Base-by-base conservation (phyloP, 1,140 invertebrate genomes). In the Propsilocerus akamusi region DNA sequence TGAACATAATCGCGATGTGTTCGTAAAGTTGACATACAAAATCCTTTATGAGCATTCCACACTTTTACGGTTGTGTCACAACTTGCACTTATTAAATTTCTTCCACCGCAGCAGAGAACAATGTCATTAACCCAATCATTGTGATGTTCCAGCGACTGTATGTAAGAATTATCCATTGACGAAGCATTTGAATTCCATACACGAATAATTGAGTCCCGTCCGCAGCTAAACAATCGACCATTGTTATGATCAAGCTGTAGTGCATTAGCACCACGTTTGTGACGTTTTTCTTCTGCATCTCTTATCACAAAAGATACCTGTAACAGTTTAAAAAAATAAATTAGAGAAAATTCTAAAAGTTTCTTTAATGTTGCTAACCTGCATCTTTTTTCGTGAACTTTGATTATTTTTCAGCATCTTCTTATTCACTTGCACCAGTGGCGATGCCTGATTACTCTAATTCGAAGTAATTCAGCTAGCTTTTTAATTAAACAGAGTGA, bases 61-160 rank as follows among this genome's bases (percentile, higher is more conserved):
- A 99, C 90, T 74, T 99, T 99, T 0, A 99, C 93, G 28, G 96
- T 99, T 32, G 95, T 98, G 67, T 99, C 97, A 55, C 91, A 96
- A 60, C 94, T 97, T 3, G 95, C 96, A 50, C 95, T 98, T 63
- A 99, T 97, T 56, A 99, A 76, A 69, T 97, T 94, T 69, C 90
- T 85, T 25, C 94, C 94, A 56, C 86, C 85, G 69, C 94, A 97
- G 64, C 95, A 99, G 1, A 99, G 72, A 8, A 98, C 86, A 65
- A 99, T 95, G 70, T 99, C 96, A 70, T 99, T 99, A 11, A 99
- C 93, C 96, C 96, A 99, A 68, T 99, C 96, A 14, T 94, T 98
- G 62, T 99, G 96, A 70, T 99, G 95, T 62, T 92, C 87, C 85
- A 92, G 87, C 2, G 93, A 95, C 59, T 95, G 89, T 32, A 93